Conservation (phyloP, 2,113 vertebrate species). For the Oxygymnocypris stewartii region DNA sequence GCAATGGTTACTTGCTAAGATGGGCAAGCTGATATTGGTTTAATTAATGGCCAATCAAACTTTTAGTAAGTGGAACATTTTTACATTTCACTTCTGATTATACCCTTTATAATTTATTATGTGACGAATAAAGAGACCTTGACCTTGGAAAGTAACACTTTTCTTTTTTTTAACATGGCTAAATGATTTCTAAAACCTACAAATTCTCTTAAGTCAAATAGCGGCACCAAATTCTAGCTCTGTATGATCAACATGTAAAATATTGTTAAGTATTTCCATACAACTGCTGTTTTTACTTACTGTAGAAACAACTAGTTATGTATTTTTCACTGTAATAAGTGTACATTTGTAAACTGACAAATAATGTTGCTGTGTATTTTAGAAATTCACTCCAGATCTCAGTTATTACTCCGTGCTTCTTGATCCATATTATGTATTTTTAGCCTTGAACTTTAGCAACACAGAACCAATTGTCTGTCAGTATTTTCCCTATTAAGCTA, state of each 20-base stretch:
- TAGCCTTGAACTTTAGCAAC: background rate
- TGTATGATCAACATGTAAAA: background rate
- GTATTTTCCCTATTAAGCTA: background rate
- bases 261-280: background rate
- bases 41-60: conserved; percentile 12
- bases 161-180: background rate
- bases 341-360: background rate
- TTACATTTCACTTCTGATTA: too few relatives aligned
- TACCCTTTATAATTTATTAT: too few relatives aligned
- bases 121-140: too few relatives aligned
- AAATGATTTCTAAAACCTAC: background rate
- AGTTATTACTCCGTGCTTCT: background rate
- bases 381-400: conserved; percentile 4
- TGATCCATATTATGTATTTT: background rate
- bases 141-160: background rate
- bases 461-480: background rate
- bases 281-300: background rate
- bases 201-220: background rate
- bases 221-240: background rate
- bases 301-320: background rate
- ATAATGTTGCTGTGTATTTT: conserved; percentile 14
- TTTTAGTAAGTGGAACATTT: background rate
- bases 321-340: background rate
- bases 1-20: conserved; percentile 74
- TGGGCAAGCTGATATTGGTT: background rate